These are phyloP conservation scores for Mythimna vitellina DNA, from an alignment of 2,888 invertebrate genomes.

Conservation along the genomic window DNA sequence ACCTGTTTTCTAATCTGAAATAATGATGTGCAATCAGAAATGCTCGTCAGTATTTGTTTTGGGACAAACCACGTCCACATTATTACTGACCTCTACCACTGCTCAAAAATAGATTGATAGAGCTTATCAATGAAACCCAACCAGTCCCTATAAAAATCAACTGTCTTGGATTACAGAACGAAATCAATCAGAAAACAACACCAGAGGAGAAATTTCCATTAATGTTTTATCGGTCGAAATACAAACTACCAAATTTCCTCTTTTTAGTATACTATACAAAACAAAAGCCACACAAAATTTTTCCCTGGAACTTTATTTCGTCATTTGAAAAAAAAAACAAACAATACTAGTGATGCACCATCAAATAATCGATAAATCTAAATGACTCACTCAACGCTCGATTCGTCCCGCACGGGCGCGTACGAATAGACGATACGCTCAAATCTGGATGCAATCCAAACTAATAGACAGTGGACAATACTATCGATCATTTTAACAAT, in stretches of 20 bases:
- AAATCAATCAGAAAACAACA: neutral
- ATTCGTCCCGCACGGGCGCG: slow-evolving; percentile 82
- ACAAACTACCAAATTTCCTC: too few relatives aligned
- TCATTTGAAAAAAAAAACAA: slow-evolving; percentile 27
- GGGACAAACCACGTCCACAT: too few relatives aligned
- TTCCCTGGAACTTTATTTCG: neutral
- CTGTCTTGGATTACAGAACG: neutral
- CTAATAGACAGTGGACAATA: slow-evolving; percentile 79
- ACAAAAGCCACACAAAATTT: neutral
- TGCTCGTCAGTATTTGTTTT: neutral
- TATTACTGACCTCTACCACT: neutral
- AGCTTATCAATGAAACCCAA: neutral
- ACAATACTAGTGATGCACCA: slow-evolving; percentile 65
- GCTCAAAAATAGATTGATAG: neutral
- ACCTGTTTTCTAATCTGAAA: neutral
- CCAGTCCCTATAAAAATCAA: neutral
- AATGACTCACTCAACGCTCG: slow-evolving; percentile 72
- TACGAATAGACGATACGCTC: slow-evolving; percentile 71
- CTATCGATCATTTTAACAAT: slow-evolving; percentile 80
- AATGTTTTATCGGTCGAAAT: neutral
- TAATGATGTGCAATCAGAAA: neutral
- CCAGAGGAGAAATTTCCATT: neutral
- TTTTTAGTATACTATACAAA: neutral
- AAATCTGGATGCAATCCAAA: slow-evolving; percentile 80
- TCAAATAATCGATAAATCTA: slow-evolving; percentile 70